Conservation (phyloP, 2,888 invertebrate genomes). For the Xylota segnis region DNA sequence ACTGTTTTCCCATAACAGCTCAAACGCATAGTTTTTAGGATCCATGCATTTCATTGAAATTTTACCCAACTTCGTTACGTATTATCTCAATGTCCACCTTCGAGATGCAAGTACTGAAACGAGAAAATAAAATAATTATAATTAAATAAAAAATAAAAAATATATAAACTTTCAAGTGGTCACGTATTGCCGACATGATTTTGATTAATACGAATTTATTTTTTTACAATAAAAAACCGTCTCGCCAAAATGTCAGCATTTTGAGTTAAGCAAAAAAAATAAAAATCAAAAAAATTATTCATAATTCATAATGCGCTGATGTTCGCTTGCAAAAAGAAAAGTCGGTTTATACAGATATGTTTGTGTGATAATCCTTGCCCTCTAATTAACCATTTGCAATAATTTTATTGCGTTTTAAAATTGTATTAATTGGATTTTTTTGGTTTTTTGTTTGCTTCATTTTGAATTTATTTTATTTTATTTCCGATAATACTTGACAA, state of each 20-base stretch:
- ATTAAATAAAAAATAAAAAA: background rate
- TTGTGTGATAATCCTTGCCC: slow-evolving; percentile 54
- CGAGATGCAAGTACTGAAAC: too few species aligned
- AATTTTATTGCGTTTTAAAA: slow-evolving; percentile 57
- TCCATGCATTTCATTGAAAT: too few species aligned
- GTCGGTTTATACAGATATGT: slow-evolving; percentile 29
- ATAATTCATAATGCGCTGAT: slow-evolving; percentile 14
- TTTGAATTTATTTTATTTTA: slow-evolving; percentile 15
- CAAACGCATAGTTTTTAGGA: too few species aligned
- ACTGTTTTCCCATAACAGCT: too few species aligned
- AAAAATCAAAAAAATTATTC: background rate
- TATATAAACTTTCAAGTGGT: background rate
- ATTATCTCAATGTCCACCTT: too few species aligned
- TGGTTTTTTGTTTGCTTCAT: too few species aligned
- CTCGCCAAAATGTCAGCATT: slow-evolving; percentile 25
- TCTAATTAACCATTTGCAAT: slow-evolving; percentile 51
- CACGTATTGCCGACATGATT: slow-evolving; percentile 28
- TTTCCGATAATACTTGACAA: slow-evolving; percentile 12
- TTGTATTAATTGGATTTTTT: slow-evolving; percentile 11
- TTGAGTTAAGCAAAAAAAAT: background rate
- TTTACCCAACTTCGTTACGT: too few species aligned
- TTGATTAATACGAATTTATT: background rate
- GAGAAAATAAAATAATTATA: background rate
- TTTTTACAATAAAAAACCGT: slow-evolving; percentile 2
- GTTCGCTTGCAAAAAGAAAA: slow-evolving; percentile 9